Base-by-base conservation (phyloP, 2,797 vertebrate genomes). In the Pogoniulus pusillus region DNA sequence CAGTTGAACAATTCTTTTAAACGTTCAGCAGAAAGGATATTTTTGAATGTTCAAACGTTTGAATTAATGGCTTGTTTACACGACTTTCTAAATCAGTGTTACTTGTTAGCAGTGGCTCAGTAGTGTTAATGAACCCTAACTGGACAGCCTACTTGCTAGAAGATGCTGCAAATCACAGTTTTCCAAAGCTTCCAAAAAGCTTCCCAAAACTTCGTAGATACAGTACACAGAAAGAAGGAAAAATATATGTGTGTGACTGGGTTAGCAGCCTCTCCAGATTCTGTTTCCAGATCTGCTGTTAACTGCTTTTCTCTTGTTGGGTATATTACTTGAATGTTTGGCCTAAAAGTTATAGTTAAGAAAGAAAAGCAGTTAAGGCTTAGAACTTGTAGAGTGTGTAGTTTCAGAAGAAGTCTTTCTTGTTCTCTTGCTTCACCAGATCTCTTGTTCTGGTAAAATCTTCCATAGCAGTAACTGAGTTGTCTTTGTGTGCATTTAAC, bases 61-160 rank as follows among this genome's bases (percentile, higher is more conserved):
- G 11, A 29, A 54, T 90, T 63, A 83, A 83, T 77, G 75, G 3
- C 30, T 79, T 87, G 16, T 72, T 89, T 87, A 45, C 29, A n/a
- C 72, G 37, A 41, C 8, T 59, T 82, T 51, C 16, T 85, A 43
- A 62, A 62, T 76, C 29, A 65, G 27, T 69, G 23, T 35, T 68
- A 35, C n/a, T 68, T 63, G 8, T 60, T 90, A 62, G 18, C 23
- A 77, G 39, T n/a, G 18, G 18, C 32, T 73, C 34, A 55, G 1
- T 34, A 53, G 29, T 59, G 27, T 76, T 72, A 78, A 83, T 20
- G 16, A 89, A 27, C 20, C 16, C 24, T 53, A 63, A 63, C 26
- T 41, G 12, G 30, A 39, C 41, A 60, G 30, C n/a, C 6, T 51
- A 26, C 23, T 45, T 82, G n/a, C 32, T 85, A 30, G 19, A 87